Base-by-base conservation (phyloP, 2,113 vertebrate genomes). In the Brachypteracias leptosomus region DNA sequence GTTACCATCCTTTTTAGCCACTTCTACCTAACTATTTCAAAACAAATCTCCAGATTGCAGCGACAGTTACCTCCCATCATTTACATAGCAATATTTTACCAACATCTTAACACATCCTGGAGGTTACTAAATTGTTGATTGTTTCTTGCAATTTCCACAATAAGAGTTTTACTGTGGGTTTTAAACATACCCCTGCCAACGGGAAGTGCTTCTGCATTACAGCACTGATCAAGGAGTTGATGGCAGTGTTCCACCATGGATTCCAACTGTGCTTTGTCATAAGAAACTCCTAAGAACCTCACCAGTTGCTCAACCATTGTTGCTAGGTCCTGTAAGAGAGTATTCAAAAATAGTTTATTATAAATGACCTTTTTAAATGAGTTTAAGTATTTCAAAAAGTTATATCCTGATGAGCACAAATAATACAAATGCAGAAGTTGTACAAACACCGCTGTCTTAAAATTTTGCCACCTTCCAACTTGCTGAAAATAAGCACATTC, bases 151-250 rank as follows among this genome's bases (percentile, higher is more conserved):
- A 26, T 21, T 36, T 65, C 47, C 40, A 31, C 65, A 36, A 2
- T 44, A 19, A 16, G 57, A 72, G 59, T 47, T 88, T 52, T 77
- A 68, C 51, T 67, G 71, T 26, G 62, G 55, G 24, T 78, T 92
- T 94, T 51, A 24, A 61, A 93, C 98, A 2, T 98, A 99, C 99
- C 99, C 96, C 99, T 98, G 97, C 99, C 99, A 95, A 99, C 98
- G 0, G 99, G 98, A 95, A 99, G 98, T 7, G 99, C 99, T 97
- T 99, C 99, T 0, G 99, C 98, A 54, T 99, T 99, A 96, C 98
- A 98, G 97, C 99, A 99, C 96, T 99, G 99, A 93, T 99, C 99
- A 8, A 99, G 99, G 67, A 99, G 99, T 84, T 99, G 99, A 96
- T 99, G 99, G 95, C 99, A 99, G 97, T 98, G 99, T 93, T 99